Base-by-base conservation (phyloP, 2,797 vertebrate genomes). In the Avahi laniger region DNA sequence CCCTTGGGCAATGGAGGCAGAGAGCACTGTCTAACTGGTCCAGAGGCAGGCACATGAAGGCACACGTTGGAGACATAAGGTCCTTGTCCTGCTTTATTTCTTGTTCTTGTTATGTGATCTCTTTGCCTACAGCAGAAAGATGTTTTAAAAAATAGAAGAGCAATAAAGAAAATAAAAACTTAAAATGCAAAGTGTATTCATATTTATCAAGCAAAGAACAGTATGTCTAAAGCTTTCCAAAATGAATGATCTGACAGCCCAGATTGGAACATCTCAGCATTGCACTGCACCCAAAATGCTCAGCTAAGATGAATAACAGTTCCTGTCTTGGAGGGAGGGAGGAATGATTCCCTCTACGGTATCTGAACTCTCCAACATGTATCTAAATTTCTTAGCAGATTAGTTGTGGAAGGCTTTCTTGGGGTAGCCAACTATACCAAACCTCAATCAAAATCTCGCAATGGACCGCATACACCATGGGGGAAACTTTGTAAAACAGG, bases 151-250 rank as follows among this genome's bases (percentile, higher is more conserved):
- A 94, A 54, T 81, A 92, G 35, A 67, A 94, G 57, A 86, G 38
- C 28, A 89, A 69, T 91, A 84, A 95, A 54, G 59, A 94, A 88
- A 90, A 76, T 17, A 65, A 93, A 93, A 95, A 83, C 48, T 93
- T 95, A 76, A 95, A 91, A 95, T 91, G 89, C 54, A 81, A 95
- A 95, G 65, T 91, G 35, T 83, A 89, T 83, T 95, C 46, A 69
- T 96, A 94, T 85, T 95, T 94, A 90, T 89, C 91, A 93, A 96
- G 79, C 91, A 93, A 96, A 96, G 93, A 96, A 86, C 52, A 90
- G 86, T 89, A 84, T 1, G 0, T 88, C 75, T 84, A 87, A 96
- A 78, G 50, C 80, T 91, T 95, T 97, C 91, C 86, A 93, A 90
- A 96, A 76, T 88, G 92, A 95, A 78, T 83, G 81, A 59, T 85